Evolutionary conservation across 2,797 vertebrate species (phyloP), one percentile per base, ranked within the genome.

Genomic region (Orientallactaga sibirica): DNA sequence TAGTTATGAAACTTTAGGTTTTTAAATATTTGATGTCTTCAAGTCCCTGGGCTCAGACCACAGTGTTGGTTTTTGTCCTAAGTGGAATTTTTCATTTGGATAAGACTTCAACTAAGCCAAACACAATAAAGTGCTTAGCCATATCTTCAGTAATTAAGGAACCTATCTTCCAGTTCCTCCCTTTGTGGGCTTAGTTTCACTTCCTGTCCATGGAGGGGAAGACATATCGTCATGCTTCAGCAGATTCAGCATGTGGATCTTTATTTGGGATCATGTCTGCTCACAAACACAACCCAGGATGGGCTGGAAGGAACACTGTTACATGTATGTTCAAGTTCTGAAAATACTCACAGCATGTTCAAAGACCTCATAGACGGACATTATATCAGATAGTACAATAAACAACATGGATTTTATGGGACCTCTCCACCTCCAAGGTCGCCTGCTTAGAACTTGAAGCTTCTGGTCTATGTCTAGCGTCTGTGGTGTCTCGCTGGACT

Each of bases 11-110:
- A 75, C 18, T 74, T 66, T 37, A 4, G 18, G 5, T 9, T 90
- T 78, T 78, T 52, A 79, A 94, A 93, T 90, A 86, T 89, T 94
- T 89, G 14, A 62, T 79, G 66, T 6, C 55, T 58, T 58, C 55
- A 58, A 66, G 29, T 82, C 25, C 4, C 11, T 33, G 64, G 64
- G 20, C 76, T 27, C 82, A 87, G 43, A 92, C 48, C 33, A 66
- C 33, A 83, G 16, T 86, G 11, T 70, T 48, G 55, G 55, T 58
- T 74, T 83, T 91, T 71, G 52, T 82, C 8, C 79, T 88, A 29
- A 82, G 24, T 88, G 76, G 22, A 75, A 78, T 75, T 95, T 83
- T 95, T 88, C 41, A 70, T 92, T 81, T 58, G 70, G 62, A 84
- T 84, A 66, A 62, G 70, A 80, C 5, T 77, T 22, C 81, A 70